A percentile compares a stretch with the other conserved stretches of the same genome.
These are phyloP conservation scores for Liposcelis brunnea DNA, from an alignment of 2,888 invertebrate genomes.

Conservation along the genomic window DNA sequence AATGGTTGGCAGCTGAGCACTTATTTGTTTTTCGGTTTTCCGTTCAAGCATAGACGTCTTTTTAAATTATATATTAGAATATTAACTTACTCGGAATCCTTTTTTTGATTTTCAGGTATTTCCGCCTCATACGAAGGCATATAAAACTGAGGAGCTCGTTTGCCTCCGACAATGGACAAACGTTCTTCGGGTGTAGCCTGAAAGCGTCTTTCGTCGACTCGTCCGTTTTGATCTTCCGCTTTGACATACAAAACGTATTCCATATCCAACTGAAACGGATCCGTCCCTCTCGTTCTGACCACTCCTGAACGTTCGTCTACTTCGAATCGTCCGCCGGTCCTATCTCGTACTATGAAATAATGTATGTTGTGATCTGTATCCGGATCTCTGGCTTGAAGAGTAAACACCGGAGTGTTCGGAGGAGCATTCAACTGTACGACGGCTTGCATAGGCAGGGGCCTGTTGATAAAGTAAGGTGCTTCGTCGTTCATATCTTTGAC, in stretches of 20 bases:
- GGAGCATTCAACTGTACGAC: slow-evolving; percentile 92
- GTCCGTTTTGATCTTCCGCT: slow-evolving; percentile 88
- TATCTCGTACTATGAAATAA: slow-evolving; percentile 85
- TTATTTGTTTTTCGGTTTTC: too few species aligned
- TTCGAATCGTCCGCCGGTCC: slow-evolving; percentile 60
- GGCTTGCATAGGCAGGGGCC: slow-evolving; percentile 92
- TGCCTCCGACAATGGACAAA: slow-evolving; percentile 90
- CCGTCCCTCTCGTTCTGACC: slow-evolving; percentile 77
- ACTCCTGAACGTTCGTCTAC: slow-evolving; percentile 85
- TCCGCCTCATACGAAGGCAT: slow-evolving; percentile 88
- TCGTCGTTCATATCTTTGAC: slow-evolving; percentile 95
- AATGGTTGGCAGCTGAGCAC: too few species aligned
- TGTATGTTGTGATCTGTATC: slow-evolving; percentile 93
- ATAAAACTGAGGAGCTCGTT: slow-evolving; percentile 94
- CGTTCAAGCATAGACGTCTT: too few species aligned
- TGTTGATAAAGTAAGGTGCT: slow-evolving; percentile 91
- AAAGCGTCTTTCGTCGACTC: slow-evolving; percentile 74
- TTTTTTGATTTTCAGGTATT: slow-evolving; percentile 92
- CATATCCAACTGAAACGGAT: slow-evolving; percentile 86
- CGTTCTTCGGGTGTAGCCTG: slow-evolving; percentile 85
- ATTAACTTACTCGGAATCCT: slow-evolving; percentile 83
- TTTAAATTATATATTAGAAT: too few species aligned
- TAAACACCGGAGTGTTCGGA: slow-evolving; percentile 89
- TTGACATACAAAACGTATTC: slow-evolving; percentile 92
- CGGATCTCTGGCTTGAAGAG: slow-evolving; percentile 91